Evolutionary conservation across 2,113 vertebrate genomes (phyloP).

Genomic region (Gopherus evgoodei): DNA sequence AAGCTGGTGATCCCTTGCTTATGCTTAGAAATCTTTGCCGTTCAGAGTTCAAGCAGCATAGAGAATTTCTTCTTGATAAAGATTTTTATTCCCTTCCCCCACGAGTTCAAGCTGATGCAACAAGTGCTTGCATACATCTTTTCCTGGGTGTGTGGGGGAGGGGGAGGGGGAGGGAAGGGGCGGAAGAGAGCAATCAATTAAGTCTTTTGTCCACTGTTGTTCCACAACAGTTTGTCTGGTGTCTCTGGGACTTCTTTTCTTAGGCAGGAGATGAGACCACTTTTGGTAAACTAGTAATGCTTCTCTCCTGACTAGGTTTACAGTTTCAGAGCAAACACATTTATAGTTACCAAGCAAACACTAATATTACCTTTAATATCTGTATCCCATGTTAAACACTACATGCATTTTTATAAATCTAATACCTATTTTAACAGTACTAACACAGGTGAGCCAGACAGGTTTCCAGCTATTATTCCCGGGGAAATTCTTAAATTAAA

Average conservation of each 20-base stretch:
- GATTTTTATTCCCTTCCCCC: too few relatives aligned
- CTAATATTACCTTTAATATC: background rate
- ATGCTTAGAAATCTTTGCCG: background rate
- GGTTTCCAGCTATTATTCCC: too few relatives aligned
- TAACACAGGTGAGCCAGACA: too few relatives aligned
- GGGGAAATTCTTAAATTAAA: too few relatives aligned
- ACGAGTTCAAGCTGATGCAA: background rate
- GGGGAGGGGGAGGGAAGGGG: rapidly evolving
- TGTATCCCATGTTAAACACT: background rate
- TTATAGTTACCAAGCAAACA: background rate
- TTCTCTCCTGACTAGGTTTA: background rate
- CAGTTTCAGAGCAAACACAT: background rate
- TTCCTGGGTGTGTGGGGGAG: too few relatives aligned
- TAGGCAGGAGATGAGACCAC: background rate
- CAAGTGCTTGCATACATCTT: background rate
- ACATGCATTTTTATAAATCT: background rate
- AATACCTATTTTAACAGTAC: too few relatives aligned
- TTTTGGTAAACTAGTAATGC: background rate
- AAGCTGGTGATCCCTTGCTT: background rate
- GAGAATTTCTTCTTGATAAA: background rate
- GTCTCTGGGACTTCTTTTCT: background rate
- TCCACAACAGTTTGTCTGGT: too few relatives aligned
- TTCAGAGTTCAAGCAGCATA: background rate
- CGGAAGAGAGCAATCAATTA: background rate
- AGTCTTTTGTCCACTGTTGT: background rate